phyloP scores from a whole-genome alignment of 2,888 invertebrate species.

The Drosophila anomalata region DNA sequence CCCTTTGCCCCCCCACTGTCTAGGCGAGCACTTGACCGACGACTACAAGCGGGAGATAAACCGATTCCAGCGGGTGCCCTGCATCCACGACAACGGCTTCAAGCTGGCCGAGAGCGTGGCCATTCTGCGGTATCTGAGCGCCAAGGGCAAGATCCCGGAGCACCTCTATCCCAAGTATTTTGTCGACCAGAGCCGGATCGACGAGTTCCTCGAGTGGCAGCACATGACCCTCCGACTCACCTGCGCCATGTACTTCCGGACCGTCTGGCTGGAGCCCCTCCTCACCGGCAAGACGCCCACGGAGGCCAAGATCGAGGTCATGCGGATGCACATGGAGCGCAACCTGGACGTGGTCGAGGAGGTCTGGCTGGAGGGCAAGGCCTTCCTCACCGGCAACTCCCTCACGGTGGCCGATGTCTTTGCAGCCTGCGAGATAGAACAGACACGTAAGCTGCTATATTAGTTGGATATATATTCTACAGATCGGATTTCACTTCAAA shows the following conservation, averaged over 20 bases:
- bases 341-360: slow-evolving; percentile 86
- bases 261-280: slow-evolving; percentile 85
- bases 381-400: slow-evolving; percentile 86
- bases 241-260: slow-evolving; percentile 86
- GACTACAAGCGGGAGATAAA: slow-evolving; percentile 86
- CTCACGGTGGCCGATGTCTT: slow-evolving; percentile 90
- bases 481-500: background rate
- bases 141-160: slow-evolving; percentile 83
- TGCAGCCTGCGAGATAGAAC: slow-evolving; percentile 91
- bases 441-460: slow-evolving; percentile 86
- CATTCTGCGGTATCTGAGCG: slow-evolving; percentile 85
- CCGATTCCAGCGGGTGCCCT: slow-evolving; percentile 88
- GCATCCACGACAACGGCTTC: slow-evolving; percentile 89
- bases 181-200: slow-evolving; percentile 86
- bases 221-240: slow-evolving; percentile 86
- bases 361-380: slow-evolving; percentile 85
- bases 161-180: slow-evolving; percentile 88
- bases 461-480: background rate
- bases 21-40: slow-evolving; percentile 87
- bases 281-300: slow-evolving; percentile 84
- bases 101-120: slow-evolving; percentile 88
- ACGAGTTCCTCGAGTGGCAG: slow-evolving; percentile 91
- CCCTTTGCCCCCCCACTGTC: slow-evolving; percentile 26
- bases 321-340: slow-evolving; percentile 85
- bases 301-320: slow-evolving; percentile 82